Conservation (phyloP, 2,888 invertebrate species). For the Ceramica pisi region DNA sequence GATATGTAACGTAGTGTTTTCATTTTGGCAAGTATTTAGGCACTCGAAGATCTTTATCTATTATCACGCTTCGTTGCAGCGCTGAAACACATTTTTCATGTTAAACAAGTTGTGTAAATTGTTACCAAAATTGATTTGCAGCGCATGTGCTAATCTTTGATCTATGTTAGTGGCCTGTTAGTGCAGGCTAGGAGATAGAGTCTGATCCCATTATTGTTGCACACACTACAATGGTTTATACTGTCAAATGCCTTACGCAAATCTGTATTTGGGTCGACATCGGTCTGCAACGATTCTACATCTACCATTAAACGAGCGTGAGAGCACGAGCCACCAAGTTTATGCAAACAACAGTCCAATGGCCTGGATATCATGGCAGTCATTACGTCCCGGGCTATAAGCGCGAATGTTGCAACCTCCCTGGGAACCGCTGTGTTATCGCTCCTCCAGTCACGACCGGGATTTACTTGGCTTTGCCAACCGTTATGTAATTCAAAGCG, state of each 20-base stretch:
- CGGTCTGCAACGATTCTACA: slow-evolving; percentile 65
- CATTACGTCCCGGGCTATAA: slow-evolving; percentile 79
- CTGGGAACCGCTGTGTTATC: slow-evolving; percentile 79
- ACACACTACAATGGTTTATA: slow-evolving; percentile 57
- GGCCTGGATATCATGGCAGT: slow-evolving; percentile 79
- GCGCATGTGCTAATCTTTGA: slow-evolving; percentile 32
- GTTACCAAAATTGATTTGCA: slow-evolving; percentile 37
- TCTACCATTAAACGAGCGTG: slow-evolving; percentile 80
- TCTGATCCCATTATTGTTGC: slow-evolving; percentile 52
- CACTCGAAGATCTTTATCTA: slow-evolving; percentile 42
- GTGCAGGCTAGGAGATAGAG: slow-evolving; percentile 42
- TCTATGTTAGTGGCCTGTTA: slow-evolving; percentile 30
- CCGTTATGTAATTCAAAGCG: slow-evolving; percentile 78
- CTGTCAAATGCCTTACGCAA: slow-evolving; percentile 76
- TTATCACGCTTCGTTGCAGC: slow-evolving; percentile 33
- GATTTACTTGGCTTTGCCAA: slow-evolving; percentile 70
- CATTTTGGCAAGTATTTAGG: slow-evolving; percentile 34
- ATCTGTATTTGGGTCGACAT: slow-evolving; percentile 76
- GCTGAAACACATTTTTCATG: slow-evolving; percentile 43
- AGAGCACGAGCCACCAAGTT: slow-evolving; percentile 75
- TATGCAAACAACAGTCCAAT: slow-evolving; percentile 84
- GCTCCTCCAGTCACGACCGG: slow-evolving; percentile 83
- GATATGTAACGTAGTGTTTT: slow-evolving; percentile 39
- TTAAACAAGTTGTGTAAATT: slow-evolving; percentile 43
- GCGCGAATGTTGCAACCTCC: slow-evolving; percentile 79